Evolutionary conservation across 2,888 invertebrate genomes (phyloP).

Genomic region (Carabus problematicus): DNA sequence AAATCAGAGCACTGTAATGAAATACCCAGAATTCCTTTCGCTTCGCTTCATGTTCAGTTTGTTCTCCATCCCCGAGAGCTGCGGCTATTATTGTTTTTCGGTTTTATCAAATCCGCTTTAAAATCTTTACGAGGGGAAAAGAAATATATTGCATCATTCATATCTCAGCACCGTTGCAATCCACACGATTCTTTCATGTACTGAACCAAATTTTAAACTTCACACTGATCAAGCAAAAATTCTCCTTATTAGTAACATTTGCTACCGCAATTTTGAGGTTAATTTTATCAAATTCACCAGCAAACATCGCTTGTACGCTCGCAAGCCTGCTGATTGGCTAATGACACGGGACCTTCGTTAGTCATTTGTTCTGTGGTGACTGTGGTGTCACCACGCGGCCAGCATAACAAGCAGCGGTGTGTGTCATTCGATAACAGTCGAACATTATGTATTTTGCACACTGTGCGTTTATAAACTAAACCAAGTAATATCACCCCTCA

Average conservation of each 20-base stretch:
- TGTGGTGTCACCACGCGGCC: conserved; percentile 43
- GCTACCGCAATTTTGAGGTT: conserved; percentile 5
- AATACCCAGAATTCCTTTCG: conserved; percentile 49
- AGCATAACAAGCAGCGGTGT: conserved; percentile 43
- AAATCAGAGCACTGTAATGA: conserved; percentile 52
- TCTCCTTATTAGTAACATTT: no score
- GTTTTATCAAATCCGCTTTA: conserved; percentile 13
- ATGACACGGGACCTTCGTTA: conserved; percentile 47
- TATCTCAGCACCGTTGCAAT: no score
- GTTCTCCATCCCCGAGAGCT: not conserved
- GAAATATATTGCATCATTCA: no score
- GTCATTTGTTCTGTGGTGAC: conserved; percentile 47
- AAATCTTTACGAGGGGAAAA: not conserved
- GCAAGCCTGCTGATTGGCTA: conserved; percentile 41
- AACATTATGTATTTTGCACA: conserved; percentile 31
- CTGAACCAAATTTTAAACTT: no score
- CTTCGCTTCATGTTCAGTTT: conserved; percentile 22
- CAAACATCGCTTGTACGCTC: conserved; percentile 29
- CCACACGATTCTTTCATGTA: no score
- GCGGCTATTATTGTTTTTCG: conserved; percentile 8
- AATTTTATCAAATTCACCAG: conserved; percentile 41
- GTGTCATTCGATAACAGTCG: conserved; percentile 30
- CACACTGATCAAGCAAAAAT: no score
- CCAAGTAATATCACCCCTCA: no score
- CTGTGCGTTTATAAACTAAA: conserved; percentile 13